phyloP scores from a whole-genome alignment of 2,888 invertebrate species.

The Zaprionus obscuricornis region DNA sequence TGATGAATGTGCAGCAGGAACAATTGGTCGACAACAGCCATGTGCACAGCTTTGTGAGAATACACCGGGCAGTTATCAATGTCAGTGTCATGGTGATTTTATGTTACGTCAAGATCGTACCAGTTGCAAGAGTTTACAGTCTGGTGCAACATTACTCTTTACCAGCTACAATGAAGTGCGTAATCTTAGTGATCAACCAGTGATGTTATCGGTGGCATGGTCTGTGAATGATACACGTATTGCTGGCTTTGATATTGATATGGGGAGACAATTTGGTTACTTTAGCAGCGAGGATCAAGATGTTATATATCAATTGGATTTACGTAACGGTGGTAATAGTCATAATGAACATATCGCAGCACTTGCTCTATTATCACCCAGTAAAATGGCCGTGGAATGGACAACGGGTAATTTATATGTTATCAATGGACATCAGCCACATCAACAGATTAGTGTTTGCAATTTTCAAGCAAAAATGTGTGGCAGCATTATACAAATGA shows the following conservation, averaged over 20 bases:
- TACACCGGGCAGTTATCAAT: conserved; percentile 79
- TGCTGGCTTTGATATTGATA: conserved; percentile 85
- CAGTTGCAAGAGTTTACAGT: conserved; percentile 88
- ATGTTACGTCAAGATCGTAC: conserved; percentile 85
- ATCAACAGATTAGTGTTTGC: conserved; percentile 85
- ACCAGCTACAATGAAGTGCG: conserved; percentile 85
- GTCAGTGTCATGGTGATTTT: conserved; percentile 81
- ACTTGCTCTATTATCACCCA: conserved; percentile 82
- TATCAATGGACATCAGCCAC: conserved; percentile 82
- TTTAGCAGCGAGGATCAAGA: conserved; percentile 84
- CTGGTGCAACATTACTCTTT: conserved; percentile 85
- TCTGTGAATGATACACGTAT: conserved; percentile 84
- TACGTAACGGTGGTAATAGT: conserved; percentile 53
- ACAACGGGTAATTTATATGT: conserved; percentile 87
- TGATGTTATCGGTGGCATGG: conserved; percentile 80
- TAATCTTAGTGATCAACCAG: conserved; percentile 83
- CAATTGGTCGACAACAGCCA: conserved; percentile 75
- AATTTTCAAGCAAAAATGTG: conserved; percentile 85
- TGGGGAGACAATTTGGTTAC: conserved; percentile 83
- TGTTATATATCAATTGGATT: conserved; percentile 82
- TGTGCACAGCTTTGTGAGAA: conserved; percentile 87
- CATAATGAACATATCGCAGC: conserved; percentile 78
- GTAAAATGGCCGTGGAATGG: conserved; percentile 89
- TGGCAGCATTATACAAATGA: conserved; percentile 84
- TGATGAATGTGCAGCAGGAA: conserved; percentile 86